Evolutionary conservation across 2,797 vertebrate species (phyloP).

Genomic region (Choloepus didactylus): DNA sequence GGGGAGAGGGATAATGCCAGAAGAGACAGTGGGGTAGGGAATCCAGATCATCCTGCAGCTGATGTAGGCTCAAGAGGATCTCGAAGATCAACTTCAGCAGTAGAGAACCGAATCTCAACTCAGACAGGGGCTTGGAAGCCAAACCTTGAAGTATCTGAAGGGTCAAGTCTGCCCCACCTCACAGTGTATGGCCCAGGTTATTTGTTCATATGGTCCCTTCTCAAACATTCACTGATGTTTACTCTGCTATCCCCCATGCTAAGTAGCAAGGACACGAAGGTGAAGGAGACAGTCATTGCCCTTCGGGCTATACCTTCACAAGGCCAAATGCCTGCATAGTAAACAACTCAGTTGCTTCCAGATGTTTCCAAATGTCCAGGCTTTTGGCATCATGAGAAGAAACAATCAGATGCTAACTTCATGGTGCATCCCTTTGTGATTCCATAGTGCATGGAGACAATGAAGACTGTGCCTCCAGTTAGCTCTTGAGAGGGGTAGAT

Average conservation of each 20-base stretch:
- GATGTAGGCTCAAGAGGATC: neutral
- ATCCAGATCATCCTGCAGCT: neutral
- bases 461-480: neutral
- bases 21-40: too few species aligned
- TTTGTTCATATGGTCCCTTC: neutral
- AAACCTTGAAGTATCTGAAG: neutral
- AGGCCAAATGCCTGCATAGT: neutral
- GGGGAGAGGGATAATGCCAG: neutral
- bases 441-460: neutral
- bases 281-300: neutral
- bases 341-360: neutral
- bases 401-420: neutral
- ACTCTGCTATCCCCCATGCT: neutral
- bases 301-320: neutral
- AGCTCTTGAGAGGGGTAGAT: neutral
- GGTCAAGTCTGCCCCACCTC: neutral
- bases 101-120: neutral
- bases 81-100: neutral
- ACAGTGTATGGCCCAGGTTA: neutral
- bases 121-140: neutral
- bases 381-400: neutral
- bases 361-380: neutral
- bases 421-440: neutral
- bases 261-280: neutral
- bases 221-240: neutral